Evolutionary conservation across 1,140 invertebrate species (phyloP).

Genomic region (Ruditapes philippinarum): DNA sequence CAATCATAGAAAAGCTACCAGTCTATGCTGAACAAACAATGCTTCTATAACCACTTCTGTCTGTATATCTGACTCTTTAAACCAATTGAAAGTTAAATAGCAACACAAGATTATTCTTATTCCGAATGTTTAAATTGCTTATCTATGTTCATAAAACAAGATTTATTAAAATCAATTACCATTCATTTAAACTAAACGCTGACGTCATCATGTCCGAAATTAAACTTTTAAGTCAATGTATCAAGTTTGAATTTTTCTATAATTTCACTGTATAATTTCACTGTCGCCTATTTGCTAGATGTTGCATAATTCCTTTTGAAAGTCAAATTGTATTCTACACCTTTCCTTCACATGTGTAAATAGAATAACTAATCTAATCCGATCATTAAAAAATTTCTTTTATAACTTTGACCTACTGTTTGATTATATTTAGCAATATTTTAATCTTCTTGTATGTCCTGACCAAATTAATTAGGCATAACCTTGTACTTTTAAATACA

Average conservation of each 20-base stretch:
- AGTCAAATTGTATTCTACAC: not conserved
- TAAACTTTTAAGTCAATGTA: not conserved
- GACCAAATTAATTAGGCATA: no score
- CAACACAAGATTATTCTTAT: conserved; percentile 17
- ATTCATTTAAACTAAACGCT: not conserved
- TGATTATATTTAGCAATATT: no score
- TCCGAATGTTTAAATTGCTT: conserved; percentile 37
- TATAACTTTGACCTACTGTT: not conserved
- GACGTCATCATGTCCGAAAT: not conserved
- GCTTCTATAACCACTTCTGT: not conserved
- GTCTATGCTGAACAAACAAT: not conserved
- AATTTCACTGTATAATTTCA: not conserved
- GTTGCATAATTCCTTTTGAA: not conserved
- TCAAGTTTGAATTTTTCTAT: not conserved
- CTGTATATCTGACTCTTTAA: conserved; percentile 14
- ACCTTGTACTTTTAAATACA: not conserved
- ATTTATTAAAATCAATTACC: not conserved
- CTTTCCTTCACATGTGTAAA: not conserved
- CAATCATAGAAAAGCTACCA: not conserved
- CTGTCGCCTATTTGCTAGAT: not conserved
- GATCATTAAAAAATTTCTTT: not conserved
- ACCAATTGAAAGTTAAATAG: conserved; percentile 57
- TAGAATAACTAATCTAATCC: not conserved
- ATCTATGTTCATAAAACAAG: not conserved
- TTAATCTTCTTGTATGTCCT: no score